Evolutionary conservation across 1,140 invertebrate genomes (phyloP).

Genomic region (Chrysomallon squamiferum): DNA sequence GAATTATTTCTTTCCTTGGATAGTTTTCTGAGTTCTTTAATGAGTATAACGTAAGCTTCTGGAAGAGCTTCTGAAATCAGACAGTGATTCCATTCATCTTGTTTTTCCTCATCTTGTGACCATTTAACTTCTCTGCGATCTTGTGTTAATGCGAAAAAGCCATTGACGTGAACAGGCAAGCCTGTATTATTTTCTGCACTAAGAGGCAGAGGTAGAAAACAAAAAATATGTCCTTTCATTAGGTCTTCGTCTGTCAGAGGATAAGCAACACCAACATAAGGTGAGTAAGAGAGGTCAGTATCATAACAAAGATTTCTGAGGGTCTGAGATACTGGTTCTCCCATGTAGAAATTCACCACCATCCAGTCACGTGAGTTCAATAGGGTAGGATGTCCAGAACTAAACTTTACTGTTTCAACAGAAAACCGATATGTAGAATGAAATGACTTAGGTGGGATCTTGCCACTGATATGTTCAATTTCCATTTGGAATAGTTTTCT

Average conservation of each 20-base stretch:
- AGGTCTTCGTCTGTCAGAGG: slow-evolving; percentile 3
- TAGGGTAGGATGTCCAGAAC: no score
- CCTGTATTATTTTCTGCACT: slow-evolving; percentile 40
- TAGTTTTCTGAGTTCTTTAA: no score
- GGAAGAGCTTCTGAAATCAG: slow-evolving; percentile 46
- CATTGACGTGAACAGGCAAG: slow-evolving; percentile 54
- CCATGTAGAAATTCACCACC: slow-evolving; percentile 15
- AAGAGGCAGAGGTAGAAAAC: slow-evolving; percentile 53
- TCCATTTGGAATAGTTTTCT: neutral
- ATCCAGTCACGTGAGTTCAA: slow-evolving; percentile 5
- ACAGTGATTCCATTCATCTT: slow-evolving; percentile 47
- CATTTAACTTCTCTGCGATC: slow-evolving; percentile 53
- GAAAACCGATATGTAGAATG: neutral
- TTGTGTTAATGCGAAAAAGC: slow-evolving; percentile 51
- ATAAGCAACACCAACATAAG: slow-evolving; percentile 15
- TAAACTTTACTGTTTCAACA: neutral
- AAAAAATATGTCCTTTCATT: slow-evolving; percentile 45
- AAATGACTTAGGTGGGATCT: neutral
- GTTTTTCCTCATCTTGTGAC: slow-evolving; percentile 25
- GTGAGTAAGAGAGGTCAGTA: slow-evolving; percentile 3
- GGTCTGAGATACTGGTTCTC: neutral
- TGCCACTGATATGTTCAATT: neutral
- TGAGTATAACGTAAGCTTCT: slow-evolving; percentile 21
- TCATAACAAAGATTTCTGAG: slow-evolving; percentile 4
- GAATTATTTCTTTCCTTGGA: no score